Conservation (phyloP, 2,113 vertebrate genomes). For the Oryzias curvinotus region DNA sequence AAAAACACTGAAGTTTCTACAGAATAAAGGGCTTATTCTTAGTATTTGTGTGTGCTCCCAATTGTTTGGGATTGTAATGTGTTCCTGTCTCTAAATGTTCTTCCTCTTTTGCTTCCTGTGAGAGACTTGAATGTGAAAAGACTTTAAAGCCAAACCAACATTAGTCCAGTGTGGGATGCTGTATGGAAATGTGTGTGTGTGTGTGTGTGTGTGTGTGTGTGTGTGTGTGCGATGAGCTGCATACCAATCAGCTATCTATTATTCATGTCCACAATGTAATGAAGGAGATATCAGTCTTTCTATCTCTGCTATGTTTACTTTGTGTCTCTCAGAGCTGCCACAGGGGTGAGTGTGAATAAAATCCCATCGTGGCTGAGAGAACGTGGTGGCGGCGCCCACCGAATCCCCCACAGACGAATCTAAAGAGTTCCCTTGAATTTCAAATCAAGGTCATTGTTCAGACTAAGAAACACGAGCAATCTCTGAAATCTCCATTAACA, state of each 20-base stretch:
- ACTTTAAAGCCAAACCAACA: constrained; percentile 50
- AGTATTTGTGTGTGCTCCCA: background rate
- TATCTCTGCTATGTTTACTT: constrained; percentile 63
- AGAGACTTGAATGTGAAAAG: constrained; percentile 55
- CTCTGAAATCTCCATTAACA: constrained; percentile 4
- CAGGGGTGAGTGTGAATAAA: constrained; percentile 42
- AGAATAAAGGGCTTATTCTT: background rate
- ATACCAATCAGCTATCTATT: constrained; percentile 73
- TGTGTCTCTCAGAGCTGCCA: constrained; percentile 32
- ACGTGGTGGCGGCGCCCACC: constrained; percentile 42
- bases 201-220: constrained; percentile 15
- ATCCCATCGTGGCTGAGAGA: constrained; percentile 37
- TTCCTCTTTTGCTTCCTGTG: constrained; percentile 30
- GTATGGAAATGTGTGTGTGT: constrained; percentile 24
- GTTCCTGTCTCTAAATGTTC: constrained; percentile 2
- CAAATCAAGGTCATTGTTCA: constrained; percentile 1
- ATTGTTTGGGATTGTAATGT: constrained; percentile 28
- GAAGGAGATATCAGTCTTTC: constrained; percentile 74
- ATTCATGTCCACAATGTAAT: constrained; percentile 71
- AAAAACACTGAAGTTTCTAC: too few relatives aligned
- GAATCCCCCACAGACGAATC: constrained; percentile 57
- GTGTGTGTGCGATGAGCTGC: constrained; percentile 45
- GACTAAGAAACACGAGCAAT: constrained; percentile 1
- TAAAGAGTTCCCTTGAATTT: constrained; percentile 27
- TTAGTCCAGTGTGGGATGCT: constrained; percentile 52